Conservation (phyloP, 2,113 vertebrate species). For the Plecotus auritus region DNA sequence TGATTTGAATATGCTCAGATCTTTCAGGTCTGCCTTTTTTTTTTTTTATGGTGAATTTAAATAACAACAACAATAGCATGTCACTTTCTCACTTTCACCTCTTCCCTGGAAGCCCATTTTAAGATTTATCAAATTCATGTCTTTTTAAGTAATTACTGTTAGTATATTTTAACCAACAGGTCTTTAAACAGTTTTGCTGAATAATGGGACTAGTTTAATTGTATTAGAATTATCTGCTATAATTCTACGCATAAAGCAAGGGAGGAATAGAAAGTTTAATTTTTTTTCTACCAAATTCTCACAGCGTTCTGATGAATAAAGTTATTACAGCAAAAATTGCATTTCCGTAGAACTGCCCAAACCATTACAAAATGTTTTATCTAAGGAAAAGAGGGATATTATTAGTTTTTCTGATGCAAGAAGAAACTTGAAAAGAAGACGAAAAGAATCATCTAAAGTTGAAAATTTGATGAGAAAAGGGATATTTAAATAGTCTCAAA, state of each 20-base stretch:
- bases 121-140: neutral
- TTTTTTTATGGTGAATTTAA: constrained; percentile 14
- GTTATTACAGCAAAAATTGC: neutral
- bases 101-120: neutral
- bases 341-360: neutral
- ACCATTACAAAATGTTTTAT: neutral
- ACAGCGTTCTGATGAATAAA: neutral
- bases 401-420: neutral
- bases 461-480: neutral
- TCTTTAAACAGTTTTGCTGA: neutral
- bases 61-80: neutral
- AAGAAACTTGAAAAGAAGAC: neutral
- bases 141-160: neutral
- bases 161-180: neutral
- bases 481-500: neutral
- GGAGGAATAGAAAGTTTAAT: neutral
- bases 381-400: neutral
- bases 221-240: constrained; percentile 6
- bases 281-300: constrained; percentile 15
- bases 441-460: neutral
- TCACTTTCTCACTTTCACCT: neutral
- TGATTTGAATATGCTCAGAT: constrained; percentile 28
- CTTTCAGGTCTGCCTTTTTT: constrained; percentile 27
- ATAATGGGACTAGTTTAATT: constrained; percentile 12
- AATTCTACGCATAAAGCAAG: neutral